phyloP scores from a whole-genome alignment of 2,797 vertebrate genomes.

The Capromys pilorides region DNA sequence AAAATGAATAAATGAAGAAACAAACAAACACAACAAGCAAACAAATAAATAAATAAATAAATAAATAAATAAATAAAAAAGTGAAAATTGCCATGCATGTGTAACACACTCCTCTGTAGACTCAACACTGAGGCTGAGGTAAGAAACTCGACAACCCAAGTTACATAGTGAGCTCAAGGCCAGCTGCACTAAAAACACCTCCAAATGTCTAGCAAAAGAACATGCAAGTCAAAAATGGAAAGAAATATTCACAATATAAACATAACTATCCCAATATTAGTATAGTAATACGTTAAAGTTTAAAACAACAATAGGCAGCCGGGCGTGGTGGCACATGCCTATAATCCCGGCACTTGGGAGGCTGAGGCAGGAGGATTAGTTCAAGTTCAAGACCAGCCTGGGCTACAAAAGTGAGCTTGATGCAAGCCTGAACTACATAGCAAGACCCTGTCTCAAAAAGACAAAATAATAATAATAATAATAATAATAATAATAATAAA shows the following conservation, averaged over 20 bases:
- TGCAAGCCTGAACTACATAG: too few species aligned
- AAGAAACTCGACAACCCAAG: not conserved
- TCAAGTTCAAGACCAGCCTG: too few species aligned
- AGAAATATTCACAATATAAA: not conserved
- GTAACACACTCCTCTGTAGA: not conserved
- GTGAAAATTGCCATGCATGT: not conserved
- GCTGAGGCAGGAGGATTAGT: too few species aligned
- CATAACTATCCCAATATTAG: not conserved
- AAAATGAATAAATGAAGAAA: too few species aligned
- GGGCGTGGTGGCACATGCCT: too few species aligned
- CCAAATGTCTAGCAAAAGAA: not conserved
- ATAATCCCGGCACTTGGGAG: too few species aligned
- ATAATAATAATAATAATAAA: not conserved
- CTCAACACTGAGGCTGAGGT: not conserved
- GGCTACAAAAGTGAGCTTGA: too few species aligned
- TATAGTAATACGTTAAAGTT: not conserved
- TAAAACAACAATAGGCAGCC: slow-evolving; percentile 7
- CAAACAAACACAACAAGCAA: too few species aligned
- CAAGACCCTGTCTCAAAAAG: too few species aligned
- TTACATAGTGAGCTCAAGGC: not conserved
- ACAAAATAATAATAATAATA: too few species aligned
- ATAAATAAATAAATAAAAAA: too few species aligned
- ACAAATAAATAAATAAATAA: too few species aligned
- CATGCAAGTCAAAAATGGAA: not conserved
- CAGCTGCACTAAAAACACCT: not conserved